phyloP scores from a whole-genome alignment of 2,113 vertebrate species.

The Ceuthmochares aereus region DNA sequence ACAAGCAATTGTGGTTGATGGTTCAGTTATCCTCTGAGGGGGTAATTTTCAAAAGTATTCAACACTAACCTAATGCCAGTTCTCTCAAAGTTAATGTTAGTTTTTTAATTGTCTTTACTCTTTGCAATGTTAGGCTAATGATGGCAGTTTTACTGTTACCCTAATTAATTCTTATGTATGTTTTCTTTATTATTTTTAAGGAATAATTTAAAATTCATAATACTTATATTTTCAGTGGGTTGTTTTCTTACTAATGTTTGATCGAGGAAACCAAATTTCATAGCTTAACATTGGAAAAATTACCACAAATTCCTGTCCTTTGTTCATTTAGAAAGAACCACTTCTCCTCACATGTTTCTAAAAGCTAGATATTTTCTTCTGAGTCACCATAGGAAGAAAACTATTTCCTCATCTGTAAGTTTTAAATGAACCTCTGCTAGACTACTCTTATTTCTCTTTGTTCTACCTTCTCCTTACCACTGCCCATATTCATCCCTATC shows the following conservation, averaged over 20 bases:
- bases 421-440: not conserved
- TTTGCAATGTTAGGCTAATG: not conserved
- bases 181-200: not conserved
- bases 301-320: not conserved
- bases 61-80: not conserved
- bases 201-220: not conserved
- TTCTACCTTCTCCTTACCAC: not conserved
- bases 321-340: not conserved
- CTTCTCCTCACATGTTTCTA: not conserved
- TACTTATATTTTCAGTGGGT: not conserved
- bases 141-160: not conserved
- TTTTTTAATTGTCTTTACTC: not conserved
- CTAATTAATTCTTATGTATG: not conserved
- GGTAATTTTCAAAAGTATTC: not conserved
- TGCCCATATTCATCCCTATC: not conserved
- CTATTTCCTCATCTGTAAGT: not conserved
- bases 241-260: not conserved
- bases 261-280: not conserved
- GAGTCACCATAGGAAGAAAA: not conserved
- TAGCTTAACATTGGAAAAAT: not conserved
- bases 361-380: not conserved
- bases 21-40: not conserved
- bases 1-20: constrained; percentile 19
- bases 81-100: not conserved
- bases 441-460: not conserved